Evolutionary conservation across 2,113 vertebrate species (phyloP).

Genomic region (Laticauda laticaudata): DNA sequence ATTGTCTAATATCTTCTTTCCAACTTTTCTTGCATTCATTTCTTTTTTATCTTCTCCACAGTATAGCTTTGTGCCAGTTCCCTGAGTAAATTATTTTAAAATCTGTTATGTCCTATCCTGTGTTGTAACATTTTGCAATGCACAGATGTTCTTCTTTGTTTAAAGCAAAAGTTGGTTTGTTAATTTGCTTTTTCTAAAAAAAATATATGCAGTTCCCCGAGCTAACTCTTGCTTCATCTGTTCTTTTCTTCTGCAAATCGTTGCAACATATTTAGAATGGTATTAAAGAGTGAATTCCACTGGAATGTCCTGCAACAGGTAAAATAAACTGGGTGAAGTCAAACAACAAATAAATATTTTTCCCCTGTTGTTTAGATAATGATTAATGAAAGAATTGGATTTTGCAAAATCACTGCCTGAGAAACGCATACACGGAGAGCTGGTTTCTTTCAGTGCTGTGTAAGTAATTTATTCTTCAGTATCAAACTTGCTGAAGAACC

Average conservation of each 20-base stretch:
- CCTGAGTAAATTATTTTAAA: background rate
- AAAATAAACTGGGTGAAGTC: background rate
- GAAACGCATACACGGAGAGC: background rate
- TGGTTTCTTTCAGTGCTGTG: background rate
- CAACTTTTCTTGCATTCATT: background rate
- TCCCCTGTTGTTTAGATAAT: background rate
- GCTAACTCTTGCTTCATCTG: constrained; percentile 1
- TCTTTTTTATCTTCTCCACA: background rate
- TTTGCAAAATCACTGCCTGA: background rate
- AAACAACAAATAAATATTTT: background rate
- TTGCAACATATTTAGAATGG: background rate
- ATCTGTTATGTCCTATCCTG: too few species aligned
- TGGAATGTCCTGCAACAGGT: background rate
- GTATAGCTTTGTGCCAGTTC: background rate
- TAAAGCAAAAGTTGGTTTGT: background rate
- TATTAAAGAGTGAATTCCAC: too few species aligned
- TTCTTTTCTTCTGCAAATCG: background rate
- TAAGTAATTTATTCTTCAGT: background rate
- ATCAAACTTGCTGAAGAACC: background rate
- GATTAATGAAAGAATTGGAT: background rate
- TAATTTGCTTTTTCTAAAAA: background rate
- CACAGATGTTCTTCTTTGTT: background rate
- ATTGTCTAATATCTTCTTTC: background rate
- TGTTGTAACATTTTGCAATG: background rate
- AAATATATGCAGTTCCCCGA: background rate